Evolutionary conservation across 2,797 vertebrate genomes (phyloP).

Genomic region (Cryptoprocta ferox): DNA sequence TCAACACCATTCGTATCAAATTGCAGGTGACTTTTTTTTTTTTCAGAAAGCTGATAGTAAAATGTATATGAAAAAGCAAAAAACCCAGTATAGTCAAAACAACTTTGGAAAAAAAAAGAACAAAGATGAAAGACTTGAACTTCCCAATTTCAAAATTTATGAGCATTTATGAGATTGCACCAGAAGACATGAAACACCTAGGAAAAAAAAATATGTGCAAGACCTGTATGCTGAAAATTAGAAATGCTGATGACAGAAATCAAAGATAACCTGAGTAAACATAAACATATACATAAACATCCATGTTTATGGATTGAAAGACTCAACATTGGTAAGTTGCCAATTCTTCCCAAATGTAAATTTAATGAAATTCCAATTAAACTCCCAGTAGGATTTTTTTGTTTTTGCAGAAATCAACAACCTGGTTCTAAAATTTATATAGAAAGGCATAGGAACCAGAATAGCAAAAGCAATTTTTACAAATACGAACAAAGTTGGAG

Average conservation of each 20-base stretch:
- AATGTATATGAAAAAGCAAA: neutral
- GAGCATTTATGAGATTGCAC: neutral
- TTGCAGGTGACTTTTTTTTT: neutral
- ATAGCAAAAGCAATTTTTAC: neutral
- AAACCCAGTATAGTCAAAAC: neutral
- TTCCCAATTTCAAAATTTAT: constrained; percentile 15
- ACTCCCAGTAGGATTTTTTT: neutral
- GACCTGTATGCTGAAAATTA: neutral
- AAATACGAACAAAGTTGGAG: neutral
- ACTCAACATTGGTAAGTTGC: neutral
- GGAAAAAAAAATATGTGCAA: neutral
- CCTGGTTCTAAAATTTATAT: constrained; percentile 7
- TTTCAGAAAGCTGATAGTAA: neutral
- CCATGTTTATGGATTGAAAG: neutral
- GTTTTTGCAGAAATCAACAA: neutral
- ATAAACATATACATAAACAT: too few relatives aligned
- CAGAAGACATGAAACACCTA: neutral
- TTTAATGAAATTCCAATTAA: neutral
- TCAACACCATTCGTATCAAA: neutral
- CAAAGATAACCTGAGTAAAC: neutral
- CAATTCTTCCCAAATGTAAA: neutral
- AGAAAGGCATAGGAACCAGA: neutral
- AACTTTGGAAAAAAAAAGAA: neutral
- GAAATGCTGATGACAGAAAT: neutral
- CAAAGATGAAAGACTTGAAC: neutral